Conservation (phyloP, 1,140 invertebrate genomes). For the Tetraneura akinire region DNA sequence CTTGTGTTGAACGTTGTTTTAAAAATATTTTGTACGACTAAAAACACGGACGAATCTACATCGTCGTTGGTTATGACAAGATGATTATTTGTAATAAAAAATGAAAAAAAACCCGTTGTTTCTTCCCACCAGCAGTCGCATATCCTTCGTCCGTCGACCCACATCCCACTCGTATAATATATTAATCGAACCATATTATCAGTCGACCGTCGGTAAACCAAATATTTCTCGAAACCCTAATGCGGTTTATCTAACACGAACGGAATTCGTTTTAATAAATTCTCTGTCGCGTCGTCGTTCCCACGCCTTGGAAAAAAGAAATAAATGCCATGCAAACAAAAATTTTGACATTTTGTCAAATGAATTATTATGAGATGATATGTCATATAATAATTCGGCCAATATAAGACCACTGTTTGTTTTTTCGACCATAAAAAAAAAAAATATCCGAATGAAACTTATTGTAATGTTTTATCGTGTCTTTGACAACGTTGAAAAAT, state of each 20-base stretch:
- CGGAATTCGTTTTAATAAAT: conserved; percentile 28
- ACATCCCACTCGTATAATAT: conserved; percentile 22
- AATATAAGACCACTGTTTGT: too few species aligned
- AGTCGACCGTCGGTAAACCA: not conserved
- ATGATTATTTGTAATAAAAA: conserved; percentile 10
- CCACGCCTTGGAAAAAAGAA: conserved; percentile 12
- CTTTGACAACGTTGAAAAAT: too few species aligned
- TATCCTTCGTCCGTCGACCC: too few species aligned
- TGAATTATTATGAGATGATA: not conserved
- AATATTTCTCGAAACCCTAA: not conserved
- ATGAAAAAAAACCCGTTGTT: not conserved
- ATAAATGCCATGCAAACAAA: not conserved
- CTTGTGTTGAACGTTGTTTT: conserved; percentile 22
- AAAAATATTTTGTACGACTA: not conserved
- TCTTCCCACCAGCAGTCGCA: conserved; percentile 28
- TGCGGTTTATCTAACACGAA: not conserved
- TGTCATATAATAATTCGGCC: not conserved
- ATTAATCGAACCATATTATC: not conserved
- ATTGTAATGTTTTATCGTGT: too few species aligned
- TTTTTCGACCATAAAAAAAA: too few species aligned
- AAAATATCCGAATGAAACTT: too few species aligned
- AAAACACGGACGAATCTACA: not conserved
- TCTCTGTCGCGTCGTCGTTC: conserved; percentile 1
- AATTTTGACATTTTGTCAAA: not conserved
- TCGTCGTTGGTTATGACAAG: not conserved